These are phyloP conservation scores for Neostethus bicornis DNA, from an alignment of 2,797 vertebrate genomes.

Conservation along the genomic window DNA sequence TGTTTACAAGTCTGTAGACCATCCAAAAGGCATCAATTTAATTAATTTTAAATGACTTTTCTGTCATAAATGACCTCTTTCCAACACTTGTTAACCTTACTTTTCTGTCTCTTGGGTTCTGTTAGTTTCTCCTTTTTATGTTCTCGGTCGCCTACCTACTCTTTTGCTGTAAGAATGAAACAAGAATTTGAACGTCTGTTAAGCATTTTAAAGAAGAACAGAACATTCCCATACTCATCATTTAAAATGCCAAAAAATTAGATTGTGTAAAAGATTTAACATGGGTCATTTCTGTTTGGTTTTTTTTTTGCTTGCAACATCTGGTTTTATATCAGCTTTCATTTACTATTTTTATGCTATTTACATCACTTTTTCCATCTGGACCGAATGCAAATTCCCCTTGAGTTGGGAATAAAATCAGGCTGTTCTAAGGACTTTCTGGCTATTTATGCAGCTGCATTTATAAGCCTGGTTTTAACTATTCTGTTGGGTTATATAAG, in stretches of 20 bases:
- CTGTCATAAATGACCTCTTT: too few species aligned
- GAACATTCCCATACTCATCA: background rate
- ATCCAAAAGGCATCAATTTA: constrained; percentile 8
- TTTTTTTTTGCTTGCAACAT: background rate
- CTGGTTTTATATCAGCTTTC: background rate
- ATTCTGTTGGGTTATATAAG: constrained; percentile 46
- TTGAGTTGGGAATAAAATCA: constrained; percentile 50
- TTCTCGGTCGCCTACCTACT: too few species aligned
- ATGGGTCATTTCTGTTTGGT: background rate
- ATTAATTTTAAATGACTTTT: too few species aligned
- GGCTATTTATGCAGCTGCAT: constrained; percentile 77
- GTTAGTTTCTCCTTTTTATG: too few species aligned
- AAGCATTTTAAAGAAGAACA: too few species aligned
- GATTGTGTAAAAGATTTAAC: background rate
- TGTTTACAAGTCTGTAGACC: constrained; percentile 9
- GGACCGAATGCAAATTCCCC: constrained; percentile 20
- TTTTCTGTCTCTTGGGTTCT: too few species aligned
- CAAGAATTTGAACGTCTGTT: too few species aligned
- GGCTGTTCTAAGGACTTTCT: constrained; percentile 42
- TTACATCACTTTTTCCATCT: constrained; percentile 38
- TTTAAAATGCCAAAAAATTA: background rate
- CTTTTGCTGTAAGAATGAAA: too few species aligned
- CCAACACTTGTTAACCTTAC: too few species aligned
- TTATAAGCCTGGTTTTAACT: constrained; percentile 45
- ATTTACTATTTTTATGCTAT: background rate